Conservation (phyloP, 2,888 invertebrate genomes). For the Scaptomyza reducta region DNA sequence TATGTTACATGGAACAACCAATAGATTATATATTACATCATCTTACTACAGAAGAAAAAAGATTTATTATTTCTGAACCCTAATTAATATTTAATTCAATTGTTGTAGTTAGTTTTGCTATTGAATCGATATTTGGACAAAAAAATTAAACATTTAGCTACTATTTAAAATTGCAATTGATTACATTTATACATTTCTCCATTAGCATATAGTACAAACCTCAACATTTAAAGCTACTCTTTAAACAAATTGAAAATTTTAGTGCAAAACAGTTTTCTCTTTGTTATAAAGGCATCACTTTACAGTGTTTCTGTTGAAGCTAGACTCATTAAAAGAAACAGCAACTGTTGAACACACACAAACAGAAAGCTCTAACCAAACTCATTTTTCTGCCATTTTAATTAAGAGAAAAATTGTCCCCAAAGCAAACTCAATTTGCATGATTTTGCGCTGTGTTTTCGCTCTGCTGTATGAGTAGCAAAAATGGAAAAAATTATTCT, state of each 20-base stretch:
- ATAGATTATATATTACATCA: not conserved
- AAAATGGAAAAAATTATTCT: conserved; percentile 11
- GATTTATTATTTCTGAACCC: not conserved
- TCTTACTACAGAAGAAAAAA: not conserved
- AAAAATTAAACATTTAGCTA: not conserved
- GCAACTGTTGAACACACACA: not conserved
- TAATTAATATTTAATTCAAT: too few species aligned
- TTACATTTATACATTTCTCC: too few species aligned
- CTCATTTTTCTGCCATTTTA: conserved; percentile 2
- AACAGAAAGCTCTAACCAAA: not conserved
- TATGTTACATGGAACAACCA: not conserved
- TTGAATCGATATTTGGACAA: too few species aligned
- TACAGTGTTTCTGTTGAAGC: conserved; percentile 8
- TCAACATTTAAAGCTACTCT: too few species aligned
- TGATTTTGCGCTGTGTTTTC: conserved; percentile 42
- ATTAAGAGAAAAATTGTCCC: conserved; percentile 14
- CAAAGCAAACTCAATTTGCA: conserved; percentile 57
- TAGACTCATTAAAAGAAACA: conserved; percentile 2
- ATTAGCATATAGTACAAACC: too few species aligned
- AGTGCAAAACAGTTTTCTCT: not conserved
- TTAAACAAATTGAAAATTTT: not conserved
- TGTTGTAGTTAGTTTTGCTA: too few species aligned
- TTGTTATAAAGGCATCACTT: conserved; percentile 8
- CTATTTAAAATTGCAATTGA: too few species aligned
- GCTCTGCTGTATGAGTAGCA: conserved; percentile 1